These are phyloP conservation scores for Sinella curviseta DNA, from an alignment of 1,140 invertebrate genomes.

Conservation along the genomic window DNA sequence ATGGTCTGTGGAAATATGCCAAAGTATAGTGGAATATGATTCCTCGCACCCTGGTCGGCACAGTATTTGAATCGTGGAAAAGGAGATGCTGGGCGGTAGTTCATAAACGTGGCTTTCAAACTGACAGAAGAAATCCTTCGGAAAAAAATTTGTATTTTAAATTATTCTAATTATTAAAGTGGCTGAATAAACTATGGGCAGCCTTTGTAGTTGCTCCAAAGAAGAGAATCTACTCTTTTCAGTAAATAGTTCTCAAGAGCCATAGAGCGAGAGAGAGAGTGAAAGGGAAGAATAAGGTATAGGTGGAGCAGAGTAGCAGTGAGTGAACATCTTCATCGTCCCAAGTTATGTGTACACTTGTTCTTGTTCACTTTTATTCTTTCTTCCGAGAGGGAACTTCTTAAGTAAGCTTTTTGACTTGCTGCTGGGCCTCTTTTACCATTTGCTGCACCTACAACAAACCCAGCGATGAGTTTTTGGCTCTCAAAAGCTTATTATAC, in stretches of 20 bases:
- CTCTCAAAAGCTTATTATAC: not conserved
- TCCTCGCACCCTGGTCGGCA: too few species aligned
- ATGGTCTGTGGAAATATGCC: too few species aligned
- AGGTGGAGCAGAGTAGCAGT: not conserved
- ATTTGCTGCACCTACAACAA: too few species aligned
- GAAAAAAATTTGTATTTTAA: too few species aligned
- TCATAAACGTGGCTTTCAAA: too few species aligned
- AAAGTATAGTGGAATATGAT: too few species aligned
- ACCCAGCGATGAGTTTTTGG: not conserved
- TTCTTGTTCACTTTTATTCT: constrained; percentile 5
- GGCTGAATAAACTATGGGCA: too few species aligned
- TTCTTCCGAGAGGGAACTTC: constrained; percentile 20
- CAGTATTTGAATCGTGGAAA: too few species aligned
- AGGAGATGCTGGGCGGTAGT: too few species aligned
- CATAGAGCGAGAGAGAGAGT: not conserved
- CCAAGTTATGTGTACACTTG: constrained; percentile 11
- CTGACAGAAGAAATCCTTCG: too few species aligned
- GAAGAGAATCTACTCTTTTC: not conserved
- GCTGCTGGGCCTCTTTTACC: not conserved
- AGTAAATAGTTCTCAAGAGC: not conserved
- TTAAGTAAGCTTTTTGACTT: constrained; percentile 13
- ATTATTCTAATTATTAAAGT: too few species aligned
- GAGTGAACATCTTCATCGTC: not conserved
- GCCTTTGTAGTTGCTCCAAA: not conserved
- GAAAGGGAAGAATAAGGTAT: not conserved